Evolutionary conservation across 2,888 invertebrate genomes (phyloP).

Genomic region (Amphipyra berbera): DNA sequence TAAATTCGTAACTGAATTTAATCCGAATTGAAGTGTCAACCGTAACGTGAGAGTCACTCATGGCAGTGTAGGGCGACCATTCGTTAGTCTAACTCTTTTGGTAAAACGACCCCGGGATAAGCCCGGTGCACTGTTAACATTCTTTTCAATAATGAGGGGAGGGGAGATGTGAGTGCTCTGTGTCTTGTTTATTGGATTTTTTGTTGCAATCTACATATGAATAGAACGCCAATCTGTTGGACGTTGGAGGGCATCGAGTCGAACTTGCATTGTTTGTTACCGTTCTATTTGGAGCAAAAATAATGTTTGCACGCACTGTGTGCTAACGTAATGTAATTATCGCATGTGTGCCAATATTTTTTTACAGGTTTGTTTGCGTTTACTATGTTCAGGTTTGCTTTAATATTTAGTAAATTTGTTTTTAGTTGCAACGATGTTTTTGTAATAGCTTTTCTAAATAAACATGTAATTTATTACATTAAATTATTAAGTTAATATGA

Average conservation of each 20-base stretch:
- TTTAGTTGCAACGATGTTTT: conserved; percentile 7
- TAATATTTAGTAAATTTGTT: conserved; percentile 32
- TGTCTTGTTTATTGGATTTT: conserved; percentile 90
- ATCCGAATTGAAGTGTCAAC: conserved; percentile 87
- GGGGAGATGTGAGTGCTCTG: conserved; percentile 83
- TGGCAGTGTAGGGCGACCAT: conserved; percentile 78
- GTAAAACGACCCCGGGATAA: conserved; percentile 88
- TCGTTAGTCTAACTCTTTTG: conserved; percentile 90
- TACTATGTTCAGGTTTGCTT: conserved; percentile 19
- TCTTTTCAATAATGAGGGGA: conserved; percentile 88
- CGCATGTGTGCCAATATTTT: conserved; percentile 55
- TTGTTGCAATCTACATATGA: conserved; percentile 90
- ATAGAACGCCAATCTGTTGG: conserved; percentile 86
- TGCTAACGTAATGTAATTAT: conserved; percentile 57
- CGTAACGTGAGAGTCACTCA: conserved; percentile 78
- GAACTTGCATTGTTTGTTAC: conserved; percentile 69
- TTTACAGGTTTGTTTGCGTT: conserved; percentile 31
- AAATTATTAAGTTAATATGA: too few species aligned
- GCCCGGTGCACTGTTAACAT: conserved; percentile 87
- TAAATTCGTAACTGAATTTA: conserved; percentile 79
- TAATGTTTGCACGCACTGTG: conserved; percentile 52
- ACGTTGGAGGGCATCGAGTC: conserved; percentile 77
- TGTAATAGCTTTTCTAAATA: background rate
- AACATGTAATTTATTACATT: too few species aligned
- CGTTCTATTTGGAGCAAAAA: conserved; percentile 61